Base-by-base conservation (phyloP, 2,888 invertebrate genomes). In the Rhogogaster chlorosoma region DNA sequence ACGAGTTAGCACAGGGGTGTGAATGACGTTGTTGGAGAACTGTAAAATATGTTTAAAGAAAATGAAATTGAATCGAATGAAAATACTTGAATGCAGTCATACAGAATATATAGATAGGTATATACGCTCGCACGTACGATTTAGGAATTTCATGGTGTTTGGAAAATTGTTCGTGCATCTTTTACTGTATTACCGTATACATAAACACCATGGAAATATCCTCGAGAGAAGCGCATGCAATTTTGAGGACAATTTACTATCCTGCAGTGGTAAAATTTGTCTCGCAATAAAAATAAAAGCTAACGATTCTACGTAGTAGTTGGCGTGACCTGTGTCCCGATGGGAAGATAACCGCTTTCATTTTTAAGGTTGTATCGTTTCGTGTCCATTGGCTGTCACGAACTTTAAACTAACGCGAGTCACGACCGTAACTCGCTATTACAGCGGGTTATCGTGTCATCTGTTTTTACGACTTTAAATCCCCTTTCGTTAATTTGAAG, bases 161-260 rank as follows among this genome's bases (percentile, higher is more conserved):
- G 29, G 77, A 77, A 77, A 77, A 77, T 77, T 77, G 77, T 77
- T 77, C 18, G 29, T 29, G 22, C 29, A 29, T 3, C 77, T 77
- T 22, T 38, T 61, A 61, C 61, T 22, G 80, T 61, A 61, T 57
- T 38, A 29, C 38, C 57, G 61, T 61, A 61, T 57, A 61, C 38
- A 80, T 61, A 80, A 80, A 61, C 80, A 80, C 80, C 80, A 61
- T 80, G 80, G n/a, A 80, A 80, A 80, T 80, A 61, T 38, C 57
- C 36, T 36, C 38, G 12, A 26, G 57, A 80, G 57, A 38, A 38
- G 80, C 57, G n/a, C 80, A 80, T 80, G 80, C 80, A 80, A 80
- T 80, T 61, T 80, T 80, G 36, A 80, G 80, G 80, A 80, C 61
- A 80, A 38, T 80, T 80, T 57, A 80, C 80, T 61, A 38, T 61